phyloP scores from a whole-genome alignment of 2,113 vertebrate genomes.

The Lipophrys pholis region DNA sequence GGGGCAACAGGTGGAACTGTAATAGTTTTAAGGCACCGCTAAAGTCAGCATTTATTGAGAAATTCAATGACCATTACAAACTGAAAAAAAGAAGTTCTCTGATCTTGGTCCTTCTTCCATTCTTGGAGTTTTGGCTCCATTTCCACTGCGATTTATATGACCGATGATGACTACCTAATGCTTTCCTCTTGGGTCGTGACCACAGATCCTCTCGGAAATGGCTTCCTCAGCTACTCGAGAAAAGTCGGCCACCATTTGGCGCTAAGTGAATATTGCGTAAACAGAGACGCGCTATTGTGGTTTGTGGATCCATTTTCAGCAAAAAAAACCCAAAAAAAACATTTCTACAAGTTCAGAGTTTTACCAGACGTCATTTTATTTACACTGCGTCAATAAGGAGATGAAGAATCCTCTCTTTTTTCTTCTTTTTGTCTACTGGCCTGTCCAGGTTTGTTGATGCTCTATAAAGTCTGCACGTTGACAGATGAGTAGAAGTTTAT shows the following conservation, averaged over 20 bases:
- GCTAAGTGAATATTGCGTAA: slow-evolving; percentile 60
- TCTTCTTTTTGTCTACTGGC: slow-evolving; percentile 30
- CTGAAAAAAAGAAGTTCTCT: slow-evolving; percentile 17
- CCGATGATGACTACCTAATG: slow-evolving; percentile 36
- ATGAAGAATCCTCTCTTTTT: slow-evolving; percentile 20
- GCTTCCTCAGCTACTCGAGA: slow-evolving; percentile 48
- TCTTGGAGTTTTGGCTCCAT: slow-evolving; percentile 62
- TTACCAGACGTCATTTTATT: slow-evolving; percentile 36
- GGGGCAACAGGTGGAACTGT: slow-evolving; percentile 27
- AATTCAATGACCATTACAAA: slow-evolving; percentile 39
- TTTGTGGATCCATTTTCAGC: slow-evolving; percentile 38
- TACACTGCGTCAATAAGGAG: slow-evolving; percentile 40
- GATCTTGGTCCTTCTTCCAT: slow-evolving; percentile 41
- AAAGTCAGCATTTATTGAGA: slow-evolving; percentile 54
- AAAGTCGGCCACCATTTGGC: slow-evolving; percentile 31
- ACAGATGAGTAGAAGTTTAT: not conserved
- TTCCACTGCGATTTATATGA: slow-evolving; percentile 54
- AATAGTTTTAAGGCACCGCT: slow-evolving; percentile 34
- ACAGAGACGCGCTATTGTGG: slow-evolving; percentile 40
- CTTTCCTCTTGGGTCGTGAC: slow-evolving; percentile 39
- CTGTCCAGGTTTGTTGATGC: slow-evolving; percentile 22
- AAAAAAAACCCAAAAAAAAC: slow-evolving; percentile 45
- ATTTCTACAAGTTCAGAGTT: slow-evolving; percentile 34
- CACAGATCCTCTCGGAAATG: slow-evolving; percentile 29
- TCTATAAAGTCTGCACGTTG: too few species aligned